A percentile compares a stretch with the other conserved stretches of the same genome.
Conservation (phyloP, 1,140 invertebrate genomes). For the Megalonaias nervosa region DNA sequence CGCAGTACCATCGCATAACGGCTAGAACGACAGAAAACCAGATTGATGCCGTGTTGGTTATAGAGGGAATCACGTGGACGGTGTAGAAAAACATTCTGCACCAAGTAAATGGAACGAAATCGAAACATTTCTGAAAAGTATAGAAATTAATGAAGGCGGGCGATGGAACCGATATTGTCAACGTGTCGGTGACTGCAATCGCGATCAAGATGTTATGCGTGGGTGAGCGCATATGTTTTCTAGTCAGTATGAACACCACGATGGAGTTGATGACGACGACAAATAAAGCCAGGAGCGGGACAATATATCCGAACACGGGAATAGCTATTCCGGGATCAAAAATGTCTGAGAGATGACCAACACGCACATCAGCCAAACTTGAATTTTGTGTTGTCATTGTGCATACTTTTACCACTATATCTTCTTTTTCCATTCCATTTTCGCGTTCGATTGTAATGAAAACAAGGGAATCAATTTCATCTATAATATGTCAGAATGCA, state of each 20-base stretch:
- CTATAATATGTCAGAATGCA: no score
- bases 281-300: slow-evolving; percentile 17
- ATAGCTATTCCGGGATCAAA: slow-evolving; percentile 17
- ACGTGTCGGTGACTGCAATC: slow-evolving; percentile 22
- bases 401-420: no score
- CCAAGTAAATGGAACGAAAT: slow-evolving; percentile 29
- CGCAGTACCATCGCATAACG: slow-evolving; percentile 19
- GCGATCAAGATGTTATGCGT: slow-evolving; percentile 5
- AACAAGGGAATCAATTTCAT: no score
- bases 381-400: no score
- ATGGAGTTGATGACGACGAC: slow-evolving; percentile 3
- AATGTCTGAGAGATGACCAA: slow-evolving; percentile 16
- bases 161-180: slow-evolving; percentile 14
- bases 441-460: no score
- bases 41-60: slow-evolving; percentile 21
- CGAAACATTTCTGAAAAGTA: slow-evolving; percentile 11
- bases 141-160: slow-evolving; percentile 25
- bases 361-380: no score
- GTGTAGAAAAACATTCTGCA: slow-evolving; percentile 18
- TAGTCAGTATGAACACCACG: slow-evolving; percentile 11
- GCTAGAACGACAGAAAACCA: slow-evolving; percentile 27
- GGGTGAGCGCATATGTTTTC: slow-evolving; percentile 23
- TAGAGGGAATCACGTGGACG: slow-evolving; percentile 21
- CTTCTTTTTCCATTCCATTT: no score
- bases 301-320: slow-evolving; percentile 21